Evolutionary conservation across 2,113 vertebrate genomes (phyloP).

Genomic region (Eonycteris spelaea): DNA sequence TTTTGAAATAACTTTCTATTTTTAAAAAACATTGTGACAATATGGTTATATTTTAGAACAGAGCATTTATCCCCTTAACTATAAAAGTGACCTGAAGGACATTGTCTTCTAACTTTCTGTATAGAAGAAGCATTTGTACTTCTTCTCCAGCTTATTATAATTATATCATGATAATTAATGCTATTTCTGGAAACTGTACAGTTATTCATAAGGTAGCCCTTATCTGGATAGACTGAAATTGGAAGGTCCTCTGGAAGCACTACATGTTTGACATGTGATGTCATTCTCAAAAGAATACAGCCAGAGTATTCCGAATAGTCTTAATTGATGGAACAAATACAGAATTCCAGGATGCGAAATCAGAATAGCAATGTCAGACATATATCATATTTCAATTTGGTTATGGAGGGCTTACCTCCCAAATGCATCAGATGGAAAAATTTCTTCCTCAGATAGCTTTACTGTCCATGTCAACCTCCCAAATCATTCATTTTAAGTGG

Average conservation of each 20-base stretch:
- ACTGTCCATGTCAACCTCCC: constrained; percentile 42
- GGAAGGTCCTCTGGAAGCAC: constrained; percentile 24
- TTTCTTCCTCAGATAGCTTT: constrained; percentile 51
- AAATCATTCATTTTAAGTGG: constrained; percentile 65
- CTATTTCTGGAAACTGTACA: not conserved
- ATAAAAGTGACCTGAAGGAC: not conserved
- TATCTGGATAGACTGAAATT: constrained; percentile 38
- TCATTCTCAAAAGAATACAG: constrained; percentile 52
- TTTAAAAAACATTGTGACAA: not conserved
- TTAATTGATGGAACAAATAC: constrained; percentile 33
- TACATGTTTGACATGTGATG: constrained; percentile 58
- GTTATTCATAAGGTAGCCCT: constrained; percentile 30
- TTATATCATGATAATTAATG: constrained; percentile 18
- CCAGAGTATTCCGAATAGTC: constrained; percentile 31
- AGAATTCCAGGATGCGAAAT: constrained; percentile 46
- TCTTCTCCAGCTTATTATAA: not conserved
- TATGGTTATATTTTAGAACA: constrained; percentile 16
- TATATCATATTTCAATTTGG: constrained; percentile 33
- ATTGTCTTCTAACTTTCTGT: not conserved
- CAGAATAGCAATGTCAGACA: not conserved
- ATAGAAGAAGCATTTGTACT: constrained; percentile 1
- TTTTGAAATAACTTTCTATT: constrained; percentile 5
- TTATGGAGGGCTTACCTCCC: constrained; percentile 56
- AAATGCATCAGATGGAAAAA: constrained; percentile 57
- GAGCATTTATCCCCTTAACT: not conserved